Conservation (phyloP, 2,888 invertebrate genomes). For the Cordilura impudica region DNA sequence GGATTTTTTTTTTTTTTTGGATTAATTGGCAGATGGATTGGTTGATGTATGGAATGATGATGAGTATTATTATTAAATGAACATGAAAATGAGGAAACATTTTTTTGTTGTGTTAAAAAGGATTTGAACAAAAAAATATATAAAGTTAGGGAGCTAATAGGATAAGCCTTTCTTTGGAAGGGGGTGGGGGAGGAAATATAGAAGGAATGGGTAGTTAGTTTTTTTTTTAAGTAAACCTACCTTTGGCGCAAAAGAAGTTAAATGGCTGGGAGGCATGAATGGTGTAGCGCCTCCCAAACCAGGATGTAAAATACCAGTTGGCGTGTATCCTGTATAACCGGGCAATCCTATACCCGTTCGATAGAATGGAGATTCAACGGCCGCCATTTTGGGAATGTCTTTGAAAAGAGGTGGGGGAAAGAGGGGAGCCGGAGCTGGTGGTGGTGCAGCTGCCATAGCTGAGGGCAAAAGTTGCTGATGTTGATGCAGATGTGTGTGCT, state of each 20-base stretch:
- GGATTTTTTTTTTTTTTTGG: slow-evolving; percentile 28
- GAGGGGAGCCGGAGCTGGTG: slow-evolving; percentile 78
- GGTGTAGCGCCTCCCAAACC: slow-evolving; percentile 88
- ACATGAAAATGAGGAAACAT: slow-evolving; percentile 66
- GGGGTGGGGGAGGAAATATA: background rate
- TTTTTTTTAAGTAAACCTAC: slow-evolving; percentile 78
- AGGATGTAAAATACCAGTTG: slow-evolving; percentile 86
- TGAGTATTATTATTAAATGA: slow-evolving; percentile 50
- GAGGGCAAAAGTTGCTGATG: slow-evolving; percentile 87
- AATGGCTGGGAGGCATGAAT: slow-evolving; percentile 92
- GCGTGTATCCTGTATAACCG: slow-evolving; percentile 87
- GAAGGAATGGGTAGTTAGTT: background rate
- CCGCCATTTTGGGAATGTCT: slow-evolving; percentile 91
- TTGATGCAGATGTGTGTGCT: slow-evolving; percentile 94
- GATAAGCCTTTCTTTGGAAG: background rate
- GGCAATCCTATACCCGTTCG: slow-evolving; percentile 84
- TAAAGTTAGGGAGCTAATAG: background rate
- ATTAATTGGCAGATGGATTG: slow-evolving; percentile 50
- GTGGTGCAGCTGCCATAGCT: slow-evolving; percentile 81
- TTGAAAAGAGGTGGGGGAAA: slow-evolving; percentile 88
- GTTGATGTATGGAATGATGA: slow-evolving; percentile 54
- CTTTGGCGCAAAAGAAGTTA: slow-evolving; percentile 93
- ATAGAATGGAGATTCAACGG: slow-evolving; percentile 88
- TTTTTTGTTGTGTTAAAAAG: slow-evolving; percentile 50
- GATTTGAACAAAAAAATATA: slow-evolving; percentile 18